Percentiles rank a stretch among this genome's conserved stretches.
These are phyloP conservation scores for Tetramorium bicarinatum DNA, from an alignment of 2,888 invertebrate genomes.

Conservation along the genomic window DNA sequence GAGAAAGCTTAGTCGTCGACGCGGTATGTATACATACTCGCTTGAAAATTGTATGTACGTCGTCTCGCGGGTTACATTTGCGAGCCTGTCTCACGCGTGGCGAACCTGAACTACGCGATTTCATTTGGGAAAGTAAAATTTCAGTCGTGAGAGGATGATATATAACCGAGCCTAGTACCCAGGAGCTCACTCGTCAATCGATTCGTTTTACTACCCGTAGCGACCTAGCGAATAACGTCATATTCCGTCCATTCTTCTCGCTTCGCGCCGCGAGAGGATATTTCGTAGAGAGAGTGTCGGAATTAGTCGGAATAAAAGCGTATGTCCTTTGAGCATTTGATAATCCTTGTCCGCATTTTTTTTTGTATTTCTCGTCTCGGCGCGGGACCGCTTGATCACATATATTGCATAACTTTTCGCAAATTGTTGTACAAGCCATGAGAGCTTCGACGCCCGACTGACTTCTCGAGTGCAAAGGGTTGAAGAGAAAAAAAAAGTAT, in stretches of 20 bases:
- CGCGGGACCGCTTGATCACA: slow-evolving; percentile 33
- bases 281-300: slow-evolving; percentile 44
- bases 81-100: slow-evolving; percentile 22
- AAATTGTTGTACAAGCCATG: slow-evolving; percentile 9
- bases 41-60: neutral
- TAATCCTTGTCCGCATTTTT: slow-evolving; percentile 37
- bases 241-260: slow-evolving; percentile 7
- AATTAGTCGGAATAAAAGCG: slow-evolving; percentile 49
- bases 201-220: slow-evolving; percentile 36
- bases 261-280: slow-evolving; percentile 38
- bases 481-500: neutral
- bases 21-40: neutral
- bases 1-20: slow-evolving; percentile 37
- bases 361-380: slow-evolving; percentile 28
- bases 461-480: slow-evolving; percentile 52
- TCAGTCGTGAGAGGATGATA: slow-evolving; percentile 53
- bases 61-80: slow-evolving; percentile 11
- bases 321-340: slow-evolving; percentile 44
- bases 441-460: slow-evolving; percentile 40
- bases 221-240: slow-evolving; percentile 13
- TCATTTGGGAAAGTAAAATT: slow-evolving; percentile 43
- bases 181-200: slow-evolving; percentile 31
- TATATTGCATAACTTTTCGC: slow-evolving; percentile 4
- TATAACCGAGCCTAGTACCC: slow-evolving; percentile 44
- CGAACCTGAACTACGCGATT: slow-evolving; percentile 32